Conservation (phyloP, 2,113 vertebrate species). For the Mungos mungo region DNA sequence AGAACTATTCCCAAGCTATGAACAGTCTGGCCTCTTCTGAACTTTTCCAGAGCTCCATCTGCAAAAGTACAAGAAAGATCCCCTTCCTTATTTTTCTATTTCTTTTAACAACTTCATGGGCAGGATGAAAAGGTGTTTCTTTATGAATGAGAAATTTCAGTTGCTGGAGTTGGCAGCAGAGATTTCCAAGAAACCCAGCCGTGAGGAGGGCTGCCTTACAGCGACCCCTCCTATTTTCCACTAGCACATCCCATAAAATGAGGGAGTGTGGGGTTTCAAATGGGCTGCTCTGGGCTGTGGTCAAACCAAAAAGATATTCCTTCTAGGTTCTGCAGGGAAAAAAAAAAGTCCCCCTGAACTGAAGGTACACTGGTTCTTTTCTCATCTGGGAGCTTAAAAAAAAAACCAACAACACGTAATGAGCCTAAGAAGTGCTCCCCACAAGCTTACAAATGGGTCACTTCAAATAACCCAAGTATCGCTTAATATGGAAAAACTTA, state of each 20-base stretch:
- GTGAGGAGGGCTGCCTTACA: not conserved
- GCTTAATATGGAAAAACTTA: conserved; percentile 84
- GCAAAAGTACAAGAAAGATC: conserved; percentile 48
- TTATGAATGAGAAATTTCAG: conserved; percentile 62
- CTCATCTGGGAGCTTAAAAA: conserved; percentile 2
- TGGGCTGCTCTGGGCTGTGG: not conserved
- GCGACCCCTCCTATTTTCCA: not conserved
- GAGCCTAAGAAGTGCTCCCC: conserved; percentile 1
- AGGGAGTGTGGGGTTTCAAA: not conserved
- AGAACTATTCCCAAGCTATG: conserved; percentile 35
- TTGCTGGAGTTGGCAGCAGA: conserved; percentile 26
- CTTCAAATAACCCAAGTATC: conserved; percentile 73
- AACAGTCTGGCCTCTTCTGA: conserved; percentile 8
- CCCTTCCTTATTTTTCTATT: conserved; percentile 45
- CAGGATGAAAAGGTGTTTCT: conserved; percentile 49
- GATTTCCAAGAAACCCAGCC: conserved; percentile 40
- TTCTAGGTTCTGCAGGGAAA: conserved; percentile 4
- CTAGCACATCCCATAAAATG: not conserved
- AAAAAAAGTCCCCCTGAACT: not conserved
- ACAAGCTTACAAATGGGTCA: conserved; percentile 60
- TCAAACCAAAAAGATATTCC: not conserved
- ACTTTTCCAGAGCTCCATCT: conserved; percentile 60
- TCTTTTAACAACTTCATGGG: conserved; percentile 42
- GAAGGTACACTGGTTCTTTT: not conserved
- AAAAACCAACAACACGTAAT: not conserved